Evolutionary conservation across 2,113 vertebrate genomes (phyloP).

Genomic region (Prinia subflava): DNA sequence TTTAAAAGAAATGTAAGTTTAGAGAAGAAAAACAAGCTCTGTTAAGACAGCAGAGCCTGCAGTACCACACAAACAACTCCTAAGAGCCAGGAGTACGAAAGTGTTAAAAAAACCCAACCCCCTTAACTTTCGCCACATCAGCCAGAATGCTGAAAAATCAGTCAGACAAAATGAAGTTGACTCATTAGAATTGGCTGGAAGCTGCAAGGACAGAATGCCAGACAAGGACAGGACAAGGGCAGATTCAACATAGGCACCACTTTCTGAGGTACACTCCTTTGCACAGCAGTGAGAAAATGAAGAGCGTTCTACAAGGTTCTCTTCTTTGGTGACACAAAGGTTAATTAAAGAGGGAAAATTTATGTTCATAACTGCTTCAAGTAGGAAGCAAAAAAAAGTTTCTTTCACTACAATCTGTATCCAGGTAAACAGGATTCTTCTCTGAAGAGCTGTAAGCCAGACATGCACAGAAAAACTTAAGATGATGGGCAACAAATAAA

Average conservation of each 20-base stretch:
- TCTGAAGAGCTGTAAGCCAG: neutral
- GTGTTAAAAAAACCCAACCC: neutral
- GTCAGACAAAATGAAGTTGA: neutral
- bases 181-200: neutral
- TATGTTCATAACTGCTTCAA: neutral
- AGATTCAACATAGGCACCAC: neutral
- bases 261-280: neutral
- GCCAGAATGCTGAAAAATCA: neutral
- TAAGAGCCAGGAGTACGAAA: neutral
- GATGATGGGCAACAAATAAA: neutral
- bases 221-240: neutral
- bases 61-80: neutral
- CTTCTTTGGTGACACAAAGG: neutral
- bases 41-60: neutral
- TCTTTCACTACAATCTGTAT: neutral
- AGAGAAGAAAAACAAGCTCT: neutral
- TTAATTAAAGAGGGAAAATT: neutral
- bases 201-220: neutral
- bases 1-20: neutral
- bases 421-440: neutral
- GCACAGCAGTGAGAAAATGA: constrained; percentile 7
- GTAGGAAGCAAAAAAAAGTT: neutral
- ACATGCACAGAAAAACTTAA: neutral
- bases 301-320: neutral
- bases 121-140: neutral